Base-by-base conservation (phyloP, 1,140 invertebrate genomes). In the Drosophila rhopaloa region DNA sequence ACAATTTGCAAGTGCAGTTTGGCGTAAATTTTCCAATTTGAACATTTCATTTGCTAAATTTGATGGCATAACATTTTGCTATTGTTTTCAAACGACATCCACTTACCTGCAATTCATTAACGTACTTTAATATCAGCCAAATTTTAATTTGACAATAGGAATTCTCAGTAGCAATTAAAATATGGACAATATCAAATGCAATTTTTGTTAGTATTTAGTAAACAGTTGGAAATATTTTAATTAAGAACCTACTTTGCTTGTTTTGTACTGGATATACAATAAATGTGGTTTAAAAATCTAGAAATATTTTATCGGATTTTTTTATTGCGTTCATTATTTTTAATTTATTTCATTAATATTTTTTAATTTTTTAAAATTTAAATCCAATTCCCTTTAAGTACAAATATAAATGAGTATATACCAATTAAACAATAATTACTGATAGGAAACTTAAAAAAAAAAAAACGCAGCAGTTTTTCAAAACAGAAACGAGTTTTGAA, bases 1-100 rank as follows among this genome's bases (percentile, higher is more conserved):
- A 65, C 76, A 75, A 76, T 61, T 75, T 75, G 62, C 41, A 43
- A 79, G 70, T 54, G 76, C 76, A 84, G 57, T 79, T 84, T 76
- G 56, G 61, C 72, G 76, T 67, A 54, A 80, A 84, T 84, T 72
- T 71, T 58, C 66, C 51, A 72, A 72, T 72, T 71, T 71, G 43
- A 71, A 71, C 68, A 71, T 79, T 79, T 70, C 76, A 82, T 76
- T 77, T 76, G 43, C 54, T 14, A 56, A 62, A 61, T 48, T 66
- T 56, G 48, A 68, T 56, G 43, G 19, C 41, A 66, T 61, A 61
- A 66, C 76, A 74, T 77, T 70, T 70, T 70, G 62, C 24, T 59
- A 56, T 27, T 59, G 43, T 44, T 51, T 27, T 7, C 60, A 19
- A 53, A 37, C 13, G 50, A 32, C 51, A 73, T 32, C 11, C 37